Conservation (phyloP, 1,140 invertebrate genomes). For the Eurosta solidaginis region DNA sequence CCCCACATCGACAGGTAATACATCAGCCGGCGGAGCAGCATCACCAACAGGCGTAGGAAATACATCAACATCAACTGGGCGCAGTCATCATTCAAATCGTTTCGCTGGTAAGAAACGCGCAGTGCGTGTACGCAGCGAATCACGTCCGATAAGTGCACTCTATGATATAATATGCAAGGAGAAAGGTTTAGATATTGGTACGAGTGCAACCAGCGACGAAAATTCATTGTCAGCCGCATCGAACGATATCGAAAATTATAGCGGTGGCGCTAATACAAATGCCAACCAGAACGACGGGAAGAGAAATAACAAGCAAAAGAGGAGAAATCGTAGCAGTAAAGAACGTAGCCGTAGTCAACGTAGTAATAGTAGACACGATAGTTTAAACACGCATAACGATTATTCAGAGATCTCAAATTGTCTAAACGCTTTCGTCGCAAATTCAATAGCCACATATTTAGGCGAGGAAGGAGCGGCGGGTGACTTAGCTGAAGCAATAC, state of each 20-base stretch:
- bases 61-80: slow-evolving; percentile 3
- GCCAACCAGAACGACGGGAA: slow-evolving; percentile 35
- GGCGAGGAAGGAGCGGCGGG: neutral
- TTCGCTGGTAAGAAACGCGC: slow-evolving; percentile 49
- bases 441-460: neutral
- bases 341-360: neutral
- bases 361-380: neutral
- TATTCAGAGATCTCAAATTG: slow-evolving; percentile 14
- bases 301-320: slow-evolving; percentile 32
- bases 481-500: too few relatives aligned
- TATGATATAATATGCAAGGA: slow-evolving; percentile 61
- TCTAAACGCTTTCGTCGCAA: neutral
- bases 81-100: slow-evolving; percentile 51
- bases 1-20: neutral
- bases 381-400: neutral
- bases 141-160: slow-evolving; percentile 55
- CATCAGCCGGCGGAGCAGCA: neutral
- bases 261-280: too few relatives aligned
- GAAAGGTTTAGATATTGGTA: slow-evolving; percentile 50
- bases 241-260: neutral
- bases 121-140: slow-evolving; percentile 56
- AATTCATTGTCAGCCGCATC: slow-evolving; percentile 1
- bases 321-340: neutral
- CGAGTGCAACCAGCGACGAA: slow-evolving; percentile 40
- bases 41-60: slow-evolving; percentile 33